phyloP scores from a whole-genome alignment of 2,888 invertebrate genomes.

The Encarsia formosa region DNA sequence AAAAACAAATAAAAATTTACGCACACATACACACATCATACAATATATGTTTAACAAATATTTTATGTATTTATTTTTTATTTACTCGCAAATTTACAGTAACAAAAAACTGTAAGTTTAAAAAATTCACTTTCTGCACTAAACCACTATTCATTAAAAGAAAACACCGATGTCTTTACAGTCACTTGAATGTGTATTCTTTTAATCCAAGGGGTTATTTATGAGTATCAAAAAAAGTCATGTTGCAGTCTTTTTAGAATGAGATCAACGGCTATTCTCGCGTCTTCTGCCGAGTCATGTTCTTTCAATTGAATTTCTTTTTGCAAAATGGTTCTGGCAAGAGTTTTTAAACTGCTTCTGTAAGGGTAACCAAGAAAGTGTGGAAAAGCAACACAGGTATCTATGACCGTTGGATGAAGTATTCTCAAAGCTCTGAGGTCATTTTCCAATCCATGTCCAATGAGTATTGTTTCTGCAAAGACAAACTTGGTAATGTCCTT shows the following conservation, averaged over 20 bases:
- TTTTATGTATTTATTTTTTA: too few species aligned
- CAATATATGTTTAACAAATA: too few species aligned
- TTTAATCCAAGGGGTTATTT: neutral
- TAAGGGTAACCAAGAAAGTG: constrained; percentile 80
- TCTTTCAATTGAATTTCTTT: constrained; percentile 75
- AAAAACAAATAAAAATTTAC: too few species aligned
- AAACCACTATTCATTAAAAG: too few species aligned
- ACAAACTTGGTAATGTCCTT: constrained; percentile 78
- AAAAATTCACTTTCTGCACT: too few species aligned
- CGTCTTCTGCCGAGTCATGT: constrained; percentile 93
- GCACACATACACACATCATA: too few species aligned
- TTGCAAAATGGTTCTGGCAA: constrained; percentile 69
- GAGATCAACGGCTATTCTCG: constrained; percentile 82
- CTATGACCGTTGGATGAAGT: constrained; percentile 79
- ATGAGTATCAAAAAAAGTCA: constrained; percentile 21
- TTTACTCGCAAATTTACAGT: too few species aligned
- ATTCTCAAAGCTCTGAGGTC: constrained; percentile 84
- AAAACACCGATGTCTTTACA: too few species aligned
- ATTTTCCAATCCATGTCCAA: constrained; percentile 94
- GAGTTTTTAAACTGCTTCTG: constrained; percentile 74
- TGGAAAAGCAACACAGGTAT: constrained; percentile 86
- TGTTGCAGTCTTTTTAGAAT: constrained; percentile 57
- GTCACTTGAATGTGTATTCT: too few species aligned
- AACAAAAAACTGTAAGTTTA: too few species aligned
- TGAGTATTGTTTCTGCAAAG: constrained; percentile 77